A percentile compares a stretch with the other conserved stretches of the same genome.
Evolutionary conservation across 1,140 invertebrate species (phyloP).

Genomic region (Procambarus clarkii): DNA sequence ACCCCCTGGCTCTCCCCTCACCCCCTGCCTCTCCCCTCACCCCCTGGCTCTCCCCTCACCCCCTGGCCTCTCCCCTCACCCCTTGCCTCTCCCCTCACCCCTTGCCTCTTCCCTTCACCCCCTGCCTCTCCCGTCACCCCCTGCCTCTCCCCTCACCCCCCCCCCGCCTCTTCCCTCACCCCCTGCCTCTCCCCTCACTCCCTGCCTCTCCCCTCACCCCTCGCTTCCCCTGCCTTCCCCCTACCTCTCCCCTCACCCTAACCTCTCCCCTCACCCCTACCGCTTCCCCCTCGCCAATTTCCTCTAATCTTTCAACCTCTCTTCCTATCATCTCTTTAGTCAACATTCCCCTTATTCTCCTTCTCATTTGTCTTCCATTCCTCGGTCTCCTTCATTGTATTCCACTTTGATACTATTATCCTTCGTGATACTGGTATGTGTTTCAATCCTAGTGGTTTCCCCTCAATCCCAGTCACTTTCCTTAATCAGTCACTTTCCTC

Average conservation of each 20-base stretch:
- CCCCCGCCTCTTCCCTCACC: not conserved
- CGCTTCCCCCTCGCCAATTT: not conserved
- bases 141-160: not conserved
- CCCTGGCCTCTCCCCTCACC: not conserved
- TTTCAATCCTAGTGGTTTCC: no score
- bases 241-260: not conserved
- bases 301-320: no score
- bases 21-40: not conserved
- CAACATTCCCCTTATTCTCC: not conserved
- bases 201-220: not conserved
- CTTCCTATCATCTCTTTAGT: no score
- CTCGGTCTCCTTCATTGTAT: no score
- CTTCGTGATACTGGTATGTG: no score
- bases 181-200: not conserved
- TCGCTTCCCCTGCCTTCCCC: not conserved
- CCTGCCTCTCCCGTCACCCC: not conserved
- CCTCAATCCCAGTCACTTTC: no score
- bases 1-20: not conserved
- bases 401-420: no score
- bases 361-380: not conserved
- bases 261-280: not conserved
- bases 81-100: not conserved
- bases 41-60: not conserved
- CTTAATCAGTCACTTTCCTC: no score
- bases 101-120: not conserved